Evolutionary conservation across 2,888 invertebrate species (phyloP).

Genomic region (Nematopogon swammerdamellus): DNA sequence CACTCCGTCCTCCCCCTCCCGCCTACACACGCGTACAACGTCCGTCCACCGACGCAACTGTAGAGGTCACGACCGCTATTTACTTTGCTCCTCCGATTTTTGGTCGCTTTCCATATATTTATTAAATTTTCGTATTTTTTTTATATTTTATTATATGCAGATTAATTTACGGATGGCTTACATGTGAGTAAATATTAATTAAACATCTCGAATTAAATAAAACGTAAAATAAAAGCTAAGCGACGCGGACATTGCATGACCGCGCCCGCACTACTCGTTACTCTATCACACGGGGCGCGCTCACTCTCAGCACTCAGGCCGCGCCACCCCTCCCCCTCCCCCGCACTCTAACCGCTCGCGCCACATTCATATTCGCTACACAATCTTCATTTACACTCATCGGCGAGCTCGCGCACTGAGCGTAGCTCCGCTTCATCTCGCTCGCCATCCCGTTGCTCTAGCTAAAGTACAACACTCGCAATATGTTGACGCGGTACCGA

Average conservation of each 20-base stretch:
- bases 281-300: neutral
- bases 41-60: neutral
- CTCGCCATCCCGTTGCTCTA: too few species aligned
- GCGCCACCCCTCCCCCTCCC: neutral
- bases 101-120: neutral
- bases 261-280: neutral
- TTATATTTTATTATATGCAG: neutral
- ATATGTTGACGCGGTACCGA: too few species aligned
- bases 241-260: neutral
- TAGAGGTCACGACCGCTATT: neutral
- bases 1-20: neutral
- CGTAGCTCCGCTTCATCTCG: too few species aligned
- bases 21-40: neutral
- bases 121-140: neutral
- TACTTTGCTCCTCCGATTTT: neutral
- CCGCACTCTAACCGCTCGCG: too few species aligned
- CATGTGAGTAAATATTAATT: neutral
- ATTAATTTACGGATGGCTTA: neutral
- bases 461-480: too few species aligned
- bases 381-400: too few species aligned
- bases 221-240: neutral
- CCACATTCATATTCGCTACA: too few species aligned
- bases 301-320: too few species aligned
- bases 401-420: too few species aligned
- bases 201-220: neutral